Conservation (phyloP, 2,797 vertebrate genomes). For the Myripristis jacobus region DNA sequence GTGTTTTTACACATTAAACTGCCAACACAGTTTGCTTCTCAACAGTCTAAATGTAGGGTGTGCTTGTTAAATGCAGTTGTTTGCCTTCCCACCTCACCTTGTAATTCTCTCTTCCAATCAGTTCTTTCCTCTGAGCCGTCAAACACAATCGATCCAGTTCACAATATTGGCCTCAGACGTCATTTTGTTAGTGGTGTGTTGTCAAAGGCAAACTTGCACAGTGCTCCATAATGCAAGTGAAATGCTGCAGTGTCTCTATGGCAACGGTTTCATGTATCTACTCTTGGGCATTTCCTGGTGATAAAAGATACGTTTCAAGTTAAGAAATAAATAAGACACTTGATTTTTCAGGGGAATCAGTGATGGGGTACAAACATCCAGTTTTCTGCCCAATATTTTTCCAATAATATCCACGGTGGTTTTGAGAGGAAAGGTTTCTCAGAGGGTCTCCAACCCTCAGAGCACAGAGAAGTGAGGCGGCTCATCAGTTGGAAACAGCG, state of each 20-base stretch:
- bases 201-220: background rate
- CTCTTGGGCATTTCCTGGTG: too few species aligned
- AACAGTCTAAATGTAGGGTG: too few species aligned
- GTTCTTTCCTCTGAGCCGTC: background rate
- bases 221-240: background rate
- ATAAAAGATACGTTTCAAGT: background rate
- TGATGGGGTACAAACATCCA: too few species aligned
- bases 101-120: background rate
- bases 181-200: background rate
- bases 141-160: background rate
- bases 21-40: background rate
- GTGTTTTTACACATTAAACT: background rate
- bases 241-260: background rate
- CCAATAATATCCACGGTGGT: constrained; percentile 40
- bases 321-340: background rate
- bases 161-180: too few species aligned
- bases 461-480: constrained; percentile 13
- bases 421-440: background rate
- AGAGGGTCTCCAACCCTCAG: background rate
- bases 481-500: background rate
- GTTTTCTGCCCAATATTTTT: constrained; percentile 22
- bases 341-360: too few species aligned
- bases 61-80: background rate
- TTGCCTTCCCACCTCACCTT: background rate
- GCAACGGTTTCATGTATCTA: background rate